A percentile compares a stretch with the other conserved stretches of the same genome.
Evolutionary conservation across 2,888 invertebrate species (phyloP).

Genomic region (Luperina nickerlii): DNA sequence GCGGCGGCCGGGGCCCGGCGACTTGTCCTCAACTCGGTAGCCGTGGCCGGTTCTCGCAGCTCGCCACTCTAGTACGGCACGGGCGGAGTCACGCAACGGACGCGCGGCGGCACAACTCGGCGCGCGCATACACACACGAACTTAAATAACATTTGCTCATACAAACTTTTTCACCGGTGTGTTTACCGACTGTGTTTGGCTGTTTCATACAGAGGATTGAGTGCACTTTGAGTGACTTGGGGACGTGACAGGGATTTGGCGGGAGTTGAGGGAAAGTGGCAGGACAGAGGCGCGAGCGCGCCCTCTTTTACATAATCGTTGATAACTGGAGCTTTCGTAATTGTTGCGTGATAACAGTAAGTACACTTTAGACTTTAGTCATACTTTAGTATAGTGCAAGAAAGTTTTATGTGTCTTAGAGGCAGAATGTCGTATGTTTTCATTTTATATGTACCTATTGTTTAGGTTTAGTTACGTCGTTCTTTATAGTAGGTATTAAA

Average conservation of each 20-base stretch:
- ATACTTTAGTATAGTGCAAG: conserved; percentile 56
- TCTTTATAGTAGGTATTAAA: not conserved
- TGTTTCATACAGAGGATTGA: conserved; percentile 69
- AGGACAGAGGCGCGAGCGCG: conserved; percentile 73
- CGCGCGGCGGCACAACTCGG: conserved; percentile 77
- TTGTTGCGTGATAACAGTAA: conserved; percentile 88
- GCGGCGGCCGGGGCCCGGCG: conserved; percentile 56
- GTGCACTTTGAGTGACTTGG: conserved; percentile 74
- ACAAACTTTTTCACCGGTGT: conserved; percentile 75
- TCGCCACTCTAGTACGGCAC: conserved; percentile 84
- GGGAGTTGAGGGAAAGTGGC: conserved; percentile 82
- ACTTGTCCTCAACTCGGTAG: conserved; percentile 79
- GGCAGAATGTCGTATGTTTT: conserved; percentile 6
- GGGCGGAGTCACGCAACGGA: conserved; percentile 82
- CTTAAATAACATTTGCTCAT: conserved; percentile 68
- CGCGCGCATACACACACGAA: conserved; percentile 78
- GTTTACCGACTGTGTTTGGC: conserved; percentile 77
- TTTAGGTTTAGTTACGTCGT: conserved; percentile 27
- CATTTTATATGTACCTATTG: not conserved
- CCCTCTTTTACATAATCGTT: conserved; percentile 82
- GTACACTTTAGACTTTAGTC: conserved; percentile 71
- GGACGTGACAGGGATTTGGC: conserved; percentile 74
- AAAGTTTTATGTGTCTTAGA: conserved; percentile 40
- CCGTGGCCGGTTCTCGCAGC: conserved; percentile 75
- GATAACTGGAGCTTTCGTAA: conserved; percentile 85